These are phyloP conservation scores for Blastomussa wellsi DNA, from an alignment of 92 coral and sea anemone species.

Conservation along the genomic window DNA sequence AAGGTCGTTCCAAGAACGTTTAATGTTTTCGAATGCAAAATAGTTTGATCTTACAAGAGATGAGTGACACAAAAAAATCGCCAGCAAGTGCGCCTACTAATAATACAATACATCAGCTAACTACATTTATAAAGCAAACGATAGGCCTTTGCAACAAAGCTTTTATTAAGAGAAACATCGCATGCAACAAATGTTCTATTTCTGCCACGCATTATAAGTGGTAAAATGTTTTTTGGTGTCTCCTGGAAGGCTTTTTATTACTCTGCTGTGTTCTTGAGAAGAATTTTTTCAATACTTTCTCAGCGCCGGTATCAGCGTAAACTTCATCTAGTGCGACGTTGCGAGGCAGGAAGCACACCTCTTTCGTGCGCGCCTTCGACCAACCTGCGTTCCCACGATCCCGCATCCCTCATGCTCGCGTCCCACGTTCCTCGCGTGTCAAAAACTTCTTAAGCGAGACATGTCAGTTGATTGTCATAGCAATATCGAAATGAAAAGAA, in stretches of 20 bases:
- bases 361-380: neutral
- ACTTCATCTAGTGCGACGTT: too few species aligned
- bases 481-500: neutral
- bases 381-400: too few species aligned
- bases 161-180: too few species aligned
- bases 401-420: neutral
- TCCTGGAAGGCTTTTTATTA: too few species aligned
- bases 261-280: too few species aligned
- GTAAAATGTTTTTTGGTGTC: too few species aligned
- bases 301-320: too few species aligned
- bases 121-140: neutral
- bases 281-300: too few species aligned
- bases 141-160: neutral
- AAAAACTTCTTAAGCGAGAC: too few species aligned
- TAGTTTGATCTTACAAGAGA: neutral
- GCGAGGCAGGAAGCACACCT: too few species aligned
- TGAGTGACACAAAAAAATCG: neutral
- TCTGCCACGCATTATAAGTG: too few species aligned
- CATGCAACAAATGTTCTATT: too few species aligned
- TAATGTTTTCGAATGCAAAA: neutral
- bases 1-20: neutral
- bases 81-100: neutral
- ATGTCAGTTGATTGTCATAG: neutral
- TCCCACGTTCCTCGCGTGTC: neutral
- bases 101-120: neutral